Percentiles rank a stretch among this genome's conserved stretches.
phyloP scores from a whole-genome alignment of 2,888 invertebrate genomes.

The Thera obeliscata region DNA sequence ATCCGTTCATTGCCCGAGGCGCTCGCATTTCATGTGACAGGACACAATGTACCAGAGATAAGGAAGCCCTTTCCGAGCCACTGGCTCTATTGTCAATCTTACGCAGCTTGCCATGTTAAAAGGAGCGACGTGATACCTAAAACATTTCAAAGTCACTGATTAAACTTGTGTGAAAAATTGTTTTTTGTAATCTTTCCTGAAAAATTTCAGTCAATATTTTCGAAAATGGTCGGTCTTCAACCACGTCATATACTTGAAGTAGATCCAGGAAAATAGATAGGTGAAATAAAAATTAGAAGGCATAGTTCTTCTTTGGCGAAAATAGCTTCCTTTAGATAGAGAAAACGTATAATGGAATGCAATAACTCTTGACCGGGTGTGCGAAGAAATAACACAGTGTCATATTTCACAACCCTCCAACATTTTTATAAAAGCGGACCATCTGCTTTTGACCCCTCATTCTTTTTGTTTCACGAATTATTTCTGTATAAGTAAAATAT shows the following conservation, averaged over 20 bases:
- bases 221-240: neutral
- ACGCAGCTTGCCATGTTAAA: slow-evolving; percentile 72
- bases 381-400: slow-evolving; percentile 85
- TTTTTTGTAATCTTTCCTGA: slow-evolving; percentile 5
- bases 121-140: slow-evolving; percentile 59
- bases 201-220: neutral
- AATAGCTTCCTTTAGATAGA: slow-evolving; percentile 84
- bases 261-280: slow-evolving; percentile 66
- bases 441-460: slow-evolving; percentile 85
- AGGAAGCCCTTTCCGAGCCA: slow-evolving; percentile 79
- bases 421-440: slow-evolving; percentile 84
- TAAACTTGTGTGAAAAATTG: slow-evolving; percentile 29
- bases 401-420: slow-evolving; percentile 85
- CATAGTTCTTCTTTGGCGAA: slow-evolving; percentile 81
- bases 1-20: slow-evolving; percentile 71
- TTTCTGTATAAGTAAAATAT: slow-evolving; percentile 78
- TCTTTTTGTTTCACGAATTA: slow-evolving; percentile 83
- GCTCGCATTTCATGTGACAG: slow-evolving; percentile 78
- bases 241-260: slow-evolving; percentile 22
- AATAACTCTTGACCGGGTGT: slow-evolving; percentile 85
- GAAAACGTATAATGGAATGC: slow-evolving; percentile 84
- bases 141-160: slow-evolving; percentile 56
- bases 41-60: slow-evolving; percentile 81
- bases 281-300: slow-evolving; percentile 78
- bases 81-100: slow-evolving; percentile 79